Evolutionary conservation across 1,140 invertebrate genomes (phyloP).

Genomic region (Aleiodes sp.): DNA sequence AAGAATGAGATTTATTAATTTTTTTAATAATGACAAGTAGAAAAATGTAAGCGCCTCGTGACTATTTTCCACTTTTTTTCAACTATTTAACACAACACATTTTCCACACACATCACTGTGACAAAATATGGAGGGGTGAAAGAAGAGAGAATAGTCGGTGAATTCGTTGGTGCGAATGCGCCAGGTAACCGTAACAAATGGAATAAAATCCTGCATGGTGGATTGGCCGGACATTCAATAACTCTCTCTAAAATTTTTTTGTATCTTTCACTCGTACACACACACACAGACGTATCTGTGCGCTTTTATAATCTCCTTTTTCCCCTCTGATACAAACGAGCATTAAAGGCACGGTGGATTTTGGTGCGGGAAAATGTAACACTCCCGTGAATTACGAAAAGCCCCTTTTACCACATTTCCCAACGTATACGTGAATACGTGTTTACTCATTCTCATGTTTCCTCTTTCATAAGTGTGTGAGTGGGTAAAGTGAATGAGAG

Average conservation of each 20-base stretch:
- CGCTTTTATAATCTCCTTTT: constrained; percentile 31
- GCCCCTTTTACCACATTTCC: constrained; percentile 13
- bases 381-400: constrained; percentile 32
- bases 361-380: constrained; percentile 30
- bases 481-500: neutral
- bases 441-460: constrained; percentile 20
- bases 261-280: neutral
- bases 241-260: constrained; percentile 12
- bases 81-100: too few relatives aligned
- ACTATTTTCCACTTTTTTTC: too few relatives aligned
- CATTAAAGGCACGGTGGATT: constrained; percentile 38
- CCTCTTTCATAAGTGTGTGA: neutral
- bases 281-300: neutral
- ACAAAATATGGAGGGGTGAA: neutral
- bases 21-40: too few relatives aligned
- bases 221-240: constrained; percentile 41
- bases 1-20: too few relatives aligned
- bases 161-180: neutral
- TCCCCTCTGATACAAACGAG: constrained; percentile 34
- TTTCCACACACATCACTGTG: too few relatives aligned
- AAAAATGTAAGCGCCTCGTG: too few relatives aligned
- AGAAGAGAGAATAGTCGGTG: neutral
- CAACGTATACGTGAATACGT: constrained; percentile 18
- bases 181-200: constrained; percentile 30
- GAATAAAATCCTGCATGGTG: constrained; percentile 37